Evolutionary conservation across 2,797 vertebrate genomes (phyloP).

Genomic region (Lepilemur septentrionalis): DNA sequence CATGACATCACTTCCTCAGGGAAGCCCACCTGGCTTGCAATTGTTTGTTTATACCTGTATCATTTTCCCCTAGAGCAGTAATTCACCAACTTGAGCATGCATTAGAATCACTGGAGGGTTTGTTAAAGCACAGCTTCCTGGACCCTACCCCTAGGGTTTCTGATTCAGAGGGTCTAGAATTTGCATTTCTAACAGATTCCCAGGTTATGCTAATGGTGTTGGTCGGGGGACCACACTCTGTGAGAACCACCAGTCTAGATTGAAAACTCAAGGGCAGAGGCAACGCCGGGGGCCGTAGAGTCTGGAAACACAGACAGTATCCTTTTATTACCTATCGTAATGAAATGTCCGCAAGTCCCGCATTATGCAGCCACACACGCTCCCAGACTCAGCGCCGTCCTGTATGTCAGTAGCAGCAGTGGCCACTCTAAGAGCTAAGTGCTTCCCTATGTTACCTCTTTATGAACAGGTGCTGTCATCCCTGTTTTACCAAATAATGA

Average conservation of each 20-base stretch:
- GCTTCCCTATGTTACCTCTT: background rate
- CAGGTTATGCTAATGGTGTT: background rate
- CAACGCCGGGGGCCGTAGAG: fast-evolving
- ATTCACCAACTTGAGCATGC: background rate
- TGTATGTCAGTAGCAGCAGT: fast-evolving
- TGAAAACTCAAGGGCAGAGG: background rate
- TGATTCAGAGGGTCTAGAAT: background rate
- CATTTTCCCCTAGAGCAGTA: background rate
- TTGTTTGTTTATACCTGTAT: background rate
- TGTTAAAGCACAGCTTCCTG: background rate
- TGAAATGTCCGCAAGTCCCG: background rate
- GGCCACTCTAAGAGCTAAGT: background rate
- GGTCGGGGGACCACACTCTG: background rate
- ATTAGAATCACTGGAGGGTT: background rate
- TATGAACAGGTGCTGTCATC: background rate
- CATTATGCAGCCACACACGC: fast-evolving
- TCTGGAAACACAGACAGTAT: background rate
- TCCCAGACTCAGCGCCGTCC: background rate
- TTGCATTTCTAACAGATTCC: background rate
- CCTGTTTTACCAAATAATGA: background rate
- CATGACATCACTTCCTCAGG: background rate
- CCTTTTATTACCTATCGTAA: background rate
- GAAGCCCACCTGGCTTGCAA: background rate
- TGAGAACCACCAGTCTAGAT: background rate
- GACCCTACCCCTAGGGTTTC: background rate